A percentile compares a stretch with the other conserved stretches of the same genome.
Evolutionary conservation across 2,113 vertebrate species (phyloP).

Genomic region (Hepsetus odoe): DNA sequence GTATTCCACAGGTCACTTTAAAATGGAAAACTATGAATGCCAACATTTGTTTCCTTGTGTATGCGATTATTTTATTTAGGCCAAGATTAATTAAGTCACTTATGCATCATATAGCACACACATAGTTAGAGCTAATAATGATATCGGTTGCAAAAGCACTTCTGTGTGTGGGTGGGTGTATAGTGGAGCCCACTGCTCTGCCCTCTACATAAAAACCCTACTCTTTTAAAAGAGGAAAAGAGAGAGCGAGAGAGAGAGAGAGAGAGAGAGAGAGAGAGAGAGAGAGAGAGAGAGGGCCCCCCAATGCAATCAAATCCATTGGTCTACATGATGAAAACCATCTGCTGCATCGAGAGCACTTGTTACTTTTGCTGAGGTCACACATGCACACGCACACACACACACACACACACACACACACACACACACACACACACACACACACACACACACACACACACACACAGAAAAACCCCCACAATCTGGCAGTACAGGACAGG

Average conservation of each 20-base stretch:
- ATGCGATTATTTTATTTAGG: slow-evolving; percentile 26
- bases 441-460: slow-evolving; percentile 55
- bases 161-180: slow-evolving; percentile 46
- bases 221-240: slow-evolving; percentile 39
- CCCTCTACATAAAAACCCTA: slow-evolving; percentile 48
- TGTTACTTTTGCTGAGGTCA: slow-evolving; percentile 77
- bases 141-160: slow-evolving; percentile 59
- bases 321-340: slow-evolving; percentile 75
- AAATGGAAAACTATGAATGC: background rate
- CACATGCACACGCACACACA: slow-evolving; percentile 64
- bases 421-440: slow-evolving; percentile 45
- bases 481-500: background rate
- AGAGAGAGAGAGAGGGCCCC: slow-evolving; percentile 40
- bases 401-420: slow-evolving; percentile 46
- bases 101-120: slow-evolving; percentile 29
- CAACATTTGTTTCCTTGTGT: background rate
- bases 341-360: slow-evolving; percentile 75
- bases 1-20: background rate
- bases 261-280: slow-evolving; percentile 29
- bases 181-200: slow-evolving; percentile 37
- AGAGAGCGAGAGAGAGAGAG: slow-evolving; percentile 4
- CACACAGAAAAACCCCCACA: slow-evolving; percentile 62
- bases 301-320: slow-evolving; percentile 58
- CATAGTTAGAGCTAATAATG: slow-evolving; percentile 46
- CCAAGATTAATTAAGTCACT: slow-evolving; percentile 8